These are phyloP conservation scores for Oreochromis tanganicae DNA, from an alignment of 2,113 vertebrate species.

Conservation along the genomic window DNA sequence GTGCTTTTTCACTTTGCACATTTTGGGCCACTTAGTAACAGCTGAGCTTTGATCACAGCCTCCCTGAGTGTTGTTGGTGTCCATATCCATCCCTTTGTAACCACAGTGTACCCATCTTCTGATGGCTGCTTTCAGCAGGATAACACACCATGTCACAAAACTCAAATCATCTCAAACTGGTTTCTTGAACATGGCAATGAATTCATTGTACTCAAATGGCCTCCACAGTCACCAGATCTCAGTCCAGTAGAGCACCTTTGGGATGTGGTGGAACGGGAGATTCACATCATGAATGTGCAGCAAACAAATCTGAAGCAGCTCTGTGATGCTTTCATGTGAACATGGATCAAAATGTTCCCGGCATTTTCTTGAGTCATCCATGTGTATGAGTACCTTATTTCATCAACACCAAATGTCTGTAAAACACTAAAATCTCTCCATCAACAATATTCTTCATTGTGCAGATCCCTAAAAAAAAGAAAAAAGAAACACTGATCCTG, in stretches of 20 bases:
- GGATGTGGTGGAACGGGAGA: too few species aligned
- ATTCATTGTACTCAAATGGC: too few species aligned
- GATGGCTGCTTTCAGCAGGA: not conserved
- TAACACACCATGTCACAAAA: not conserved
- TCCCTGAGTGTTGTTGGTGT: not conserved
- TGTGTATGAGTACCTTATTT: not conserved
- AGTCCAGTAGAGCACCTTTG: too few species aligned
- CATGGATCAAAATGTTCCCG: too few species aligned
- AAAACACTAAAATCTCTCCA: not conserved
- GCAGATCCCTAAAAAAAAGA: not conserved
- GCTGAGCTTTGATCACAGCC: not conserved
- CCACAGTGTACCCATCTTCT: not conserved
- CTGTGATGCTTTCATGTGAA: too few species aligned
- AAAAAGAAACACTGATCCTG: not conserved
- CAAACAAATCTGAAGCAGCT: too few species aligned
- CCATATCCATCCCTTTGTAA: not conserved
- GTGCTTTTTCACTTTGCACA: not conserved
- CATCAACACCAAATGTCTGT: not conserved
- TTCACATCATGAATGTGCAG: too few species aligned
- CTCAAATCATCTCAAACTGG: too few species aligned
- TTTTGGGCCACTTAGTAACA: not conserved
- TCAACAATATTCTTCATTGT: not conserved
- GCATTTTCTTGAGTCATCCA: not conserved
- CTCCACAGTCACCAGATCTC: too few species aligned
- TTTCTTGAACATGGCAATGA: too few species aligned